Conservation (phyloP, 2,888 invertebrate genomes). For the Portevinia maculata region DNA sequence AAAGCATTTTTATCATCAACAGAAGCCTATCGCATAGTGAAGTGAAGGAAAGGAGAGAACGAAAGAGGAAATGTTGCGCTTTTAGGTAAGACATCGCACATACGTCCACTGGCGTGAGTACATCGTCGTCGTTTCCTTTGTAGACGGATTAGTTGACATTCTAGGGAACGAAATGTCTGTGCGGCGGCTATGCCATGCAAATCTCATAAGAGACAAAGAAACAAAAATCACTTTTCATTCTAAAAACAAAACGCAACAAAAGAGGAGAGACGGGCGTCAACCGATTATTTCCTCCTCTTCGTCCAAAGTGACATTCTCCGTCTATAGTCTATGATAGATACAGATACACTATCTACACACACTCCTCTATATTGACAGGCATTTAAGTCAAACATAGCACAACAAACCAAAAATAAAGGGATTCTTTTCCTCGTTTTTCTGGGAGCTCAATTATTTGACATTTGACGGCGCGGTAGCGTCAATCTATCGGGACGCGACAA, state of each 20-base stretch:
- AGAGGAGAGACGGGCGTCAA: conserved; percentile 28
- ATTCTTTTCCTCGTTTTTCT: conserved; percentile 42
- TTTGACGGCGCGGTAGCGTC: conserved; percentile 54
- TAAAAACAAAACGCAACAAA: conserved; percentile 2
- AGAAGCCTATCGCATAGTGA: conserved; percentile 21
- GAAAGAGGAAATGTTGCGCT: conserved; percentile 7
- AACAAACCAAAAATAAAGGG: conserved; percentile 54
- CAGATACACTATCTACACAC: conserved; percentile 6
- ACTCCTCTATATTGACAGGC: conserved; percentile 61
- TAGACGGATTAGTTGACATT: conserved; percentile 71
- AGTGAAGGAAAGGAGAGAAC: not conserved
- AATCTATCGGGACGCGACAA: conserved; percentile 50
- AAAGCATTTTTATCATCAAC: conserved; percentile 48
- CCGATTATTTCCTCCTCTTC: conserved; percentile 13
- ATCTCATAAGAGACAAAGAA: conserved; percentile 30
- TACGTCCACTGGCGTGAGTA: conserved; percentile 11
- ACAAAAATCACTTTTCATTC: conserved; percentile 52
- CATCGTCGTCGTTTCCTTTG: conserved; percentile 42
- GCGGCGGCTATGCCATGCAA: conserved; percentile 31
- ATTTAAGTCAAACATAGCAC: conserved; percentile 59
- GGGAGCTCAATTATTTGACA: conserved; percentile 66
- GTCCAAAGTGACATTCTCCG: conserved; percentile 52
- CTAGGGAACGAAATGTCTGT: conserved; percentile 58
- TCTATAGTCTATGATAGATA: conserved; percentile 35
- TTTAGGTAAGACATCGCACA: conserved; percentile 38